Evolutionary conservation across 2,888 invertebrate species (phyloP), one percentile per base, ranked within the genome.

Genomic region (Chloroclysta siterata): DNA sequence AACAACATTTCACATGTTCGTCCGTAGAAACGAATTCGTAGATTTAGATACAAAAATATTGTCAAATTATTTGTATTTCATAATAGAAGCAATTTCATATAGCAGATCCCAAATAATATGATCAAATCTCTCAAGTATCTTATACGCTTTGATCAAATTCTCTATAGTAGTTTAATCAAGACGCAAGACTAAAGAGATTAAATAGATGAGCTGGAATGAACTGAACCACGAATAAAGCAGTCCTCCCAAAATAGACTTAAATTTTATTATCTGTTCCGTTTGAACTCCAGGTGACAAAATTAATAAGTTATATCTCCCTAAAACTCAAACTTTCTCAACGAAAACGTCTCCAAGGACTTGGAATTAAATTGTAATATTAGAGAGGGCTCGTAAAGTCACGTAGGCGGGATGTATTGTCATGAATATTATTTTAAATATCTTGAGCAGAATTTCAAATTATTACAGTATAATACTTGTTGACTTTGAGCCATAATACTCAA

Each of bases 251-350:
- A 57, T 53, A 53, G 8, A 33, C 44, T 57, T 3, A 28, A 58
- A 59, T 52, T 59, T 65, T 64, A 62, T 67, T 60, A 64, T 64
- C 60, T 51, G 51, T 46, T 66, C 53, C 65, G 51, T 58, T 63
- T 61, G 52, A 68, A 60, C 62, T 69, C 60, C 64, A 65, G 62
- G 57, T 63, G 65, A 65, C 63, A 66, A 60, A 72, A 65, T 68
- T 63, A 68, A 66, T 71, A 70, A 70, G 66, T 68, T 68, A 68
- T 56, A 41, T 47, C 63, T 61, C 52, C 50, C 55, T 41, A 63
- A 65, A 66, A 63, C 57, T 57, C 54, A 65, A 70, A 66, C 59
- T 67, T 65, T 70, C 57, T 61, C 28, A 47, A 50, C 36, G 59
- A 52, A 60, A 64, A 63, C 55, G 53, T 62, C 66, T 66, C 39